Conservation (phyloP, 1,140 invertebrate genomes). For the Papilio xuthus region DNA sequence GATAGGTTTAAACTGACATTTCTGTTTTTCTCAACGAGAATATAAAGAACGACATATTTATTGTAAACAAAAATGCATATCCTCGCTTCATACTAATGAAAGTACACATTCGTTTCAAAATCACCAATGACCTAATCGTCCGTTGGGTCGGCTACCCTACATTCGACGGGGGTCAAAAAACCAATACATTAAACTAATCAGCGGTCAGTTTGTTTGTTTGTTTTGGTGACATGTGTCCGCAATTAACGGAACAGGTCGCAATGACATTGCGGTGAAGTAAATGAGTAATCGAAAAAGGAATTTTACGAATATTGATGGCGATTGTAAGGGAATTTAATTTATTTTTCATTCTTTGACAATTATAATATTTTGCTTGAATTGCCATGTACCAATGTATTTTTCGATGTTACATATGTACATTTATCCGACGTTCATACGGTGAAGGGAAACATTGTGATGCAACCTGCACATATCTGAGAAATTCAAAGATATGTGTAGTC, state of each 20-base stretch:
- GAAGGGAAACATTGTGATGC: too few relatives aligned
- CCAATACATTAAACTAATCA: conserved; percentile 45
- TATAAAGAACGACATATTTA: too few relatives aligned
- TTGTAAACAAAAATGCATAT: background rate
- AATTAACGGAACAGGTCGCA: conserved; percentile 18
- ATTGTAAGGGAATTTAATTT: conserved; percentile 17
- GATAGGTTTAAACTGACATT: too few relatives aligned
- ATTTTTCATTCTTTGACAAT: background rate
- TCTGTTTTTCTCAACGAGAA: too few relatives aligned
- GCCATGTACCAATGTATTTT: too few relatives aligned
- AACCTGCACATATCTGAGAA: too few relatives aligned
- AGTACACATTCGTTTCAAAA: conserved; percentile 39
- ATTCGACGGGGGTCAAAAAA: conserved; percentile 43
- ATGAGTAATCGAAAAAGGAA: background rate
- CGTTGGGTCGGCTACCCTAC: conserved; percentile 35
- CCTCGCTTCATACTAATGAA: conserved; percentile 18
- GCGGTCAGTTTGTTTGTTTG: conserved; percentile 42
- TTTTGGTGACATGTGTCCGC: conserved; percentile 46
- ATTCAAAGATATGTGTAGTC: too few relatives aligned
- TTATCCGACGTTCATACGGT: too few relatives aligned
- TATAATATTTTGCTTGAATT: too few relatives aligned
- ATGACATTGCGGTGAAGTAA: background rate
- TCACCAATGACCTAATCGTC: conserved; percentile 30
- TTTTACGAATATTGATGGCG: background rate
- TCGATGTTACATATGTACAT: too few relatives aligned